Conservation (phyloP, 2,113 vertebrate species). For the Scomber scombrus region DNA sequence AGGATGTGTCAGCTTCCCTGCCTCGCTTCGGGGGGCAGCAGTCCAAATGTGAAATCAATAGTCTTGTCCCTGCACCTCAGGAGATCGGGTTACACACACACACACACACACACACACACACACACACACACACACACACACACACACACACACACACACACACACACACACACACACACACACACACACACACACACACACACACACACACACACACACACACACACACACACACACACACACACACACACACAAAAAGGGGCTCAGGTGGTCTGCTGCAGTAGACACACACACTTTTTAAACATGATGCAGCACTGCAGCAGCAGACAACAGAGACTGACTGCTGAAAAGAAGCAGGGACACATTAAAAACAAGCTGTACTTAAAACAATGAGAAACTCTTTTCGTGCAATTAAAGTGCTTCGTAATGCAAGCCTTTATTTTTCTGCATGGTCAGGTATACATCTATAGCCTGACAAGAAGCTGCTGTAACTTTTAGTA, state of each 20-base stretch:
- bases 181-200: no score
- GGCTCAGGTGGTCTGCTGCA: conserved; percentile 72
- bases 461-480: neutral
- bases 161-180: neutral
- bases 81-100: conserved; percentile 60
- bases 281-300: conserved; percentile 34
- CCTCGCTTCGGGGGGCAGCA: conserved; percentile 45
- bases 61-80: conserved; percentile 61
- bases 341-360: neutral
- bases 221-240: neutral
- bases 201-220: conserved; percentile 29
- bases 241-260: neutral
- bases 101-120: neutral
- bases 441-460: neutral
- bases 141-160: conserved; percentile 7
- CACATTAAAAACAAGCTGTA: conserved; percentile 20
- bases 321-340: conserved; percentile 33
- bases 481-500: neutral
- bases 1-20: conserved; percentile 60
- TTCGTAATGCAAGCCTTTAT: neutral
- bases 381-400: conserved; percentile 10
- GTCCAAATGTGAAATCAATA: conserved; percentile 75
- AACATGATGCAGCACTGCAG: conserved; percentile 70
- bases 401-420: neutral
- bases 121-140: conserved; percentile 19